phyloP scores from a whole-genome alignment of 2,113 vertebrate species.

The Brachirus orientalis region DNA sequence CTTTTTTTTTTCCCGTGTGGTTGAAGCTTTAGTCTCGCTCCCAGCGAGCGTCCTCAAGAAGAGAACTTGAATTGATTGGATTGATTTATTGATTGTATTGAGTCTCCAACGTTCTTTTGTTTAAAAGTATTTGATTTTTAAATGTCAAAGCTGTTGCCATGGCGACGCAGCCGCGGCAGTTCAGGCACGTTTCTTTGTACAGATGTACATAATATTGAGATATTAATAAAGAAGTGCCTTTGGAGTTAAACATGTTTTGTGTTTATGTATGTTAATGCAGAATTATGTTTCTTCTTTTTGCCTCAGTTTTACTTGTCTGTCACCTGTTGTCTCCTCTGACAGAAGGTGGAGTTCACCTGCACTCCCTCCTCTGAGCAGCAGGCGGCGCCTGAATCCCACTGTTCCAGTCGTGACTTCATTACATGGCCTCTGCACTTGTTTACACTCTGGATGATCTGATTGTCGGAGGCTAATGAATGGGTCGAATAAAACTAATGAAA shows the following conservation, averaged over 20 bases:
- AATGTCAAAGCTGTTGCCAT: constrained; percentile 77
- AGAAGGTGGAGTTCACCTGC: constrained; percentile 46
- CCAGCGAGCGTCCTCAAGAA: no score
- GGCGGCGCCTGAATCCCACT: constrained; percentile 40
- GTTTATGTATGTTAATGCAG: no score
- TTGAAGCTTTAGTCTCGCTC: neutral
- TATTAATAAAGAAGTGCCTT: constrained; percentile 91
- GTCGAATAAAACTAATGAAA: constrained; percentile 54
- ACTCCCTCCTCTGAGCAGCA: constrained; percentile 45
- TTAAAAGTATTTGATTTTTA: constrained; percentile 80
- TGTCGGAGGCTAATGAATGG: constrained; percentile 47
- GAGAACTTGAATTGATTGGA: constrained; percentile 84
- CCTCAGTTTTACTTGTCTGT: no score
- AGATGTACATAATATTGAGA: constrained; percentile 93
- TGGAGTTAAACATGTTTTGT: constrained; percentile 85
- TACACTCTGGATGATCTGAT: constrained; percentile 51
- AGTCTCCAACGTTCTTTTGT: constrained; percentile 23
- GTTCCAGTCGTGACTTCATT: neutral
- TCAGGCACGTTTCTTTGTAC: constrained; percentile 87
- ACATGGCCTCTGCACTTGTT: constrained; percentile 30
- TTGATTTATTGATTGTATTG: constrained; percentile 74
- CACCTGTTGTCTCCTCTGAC: no score
- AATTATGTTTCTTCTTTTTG: no score
- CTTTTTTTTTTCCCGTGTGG: constrained; percentile 30
- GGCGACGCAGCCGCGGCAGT: neutral